Evolutionary conservation across 2,888 invertebrate species (phyloP).

Genomic region (Nymphalis c-album): DNA sequence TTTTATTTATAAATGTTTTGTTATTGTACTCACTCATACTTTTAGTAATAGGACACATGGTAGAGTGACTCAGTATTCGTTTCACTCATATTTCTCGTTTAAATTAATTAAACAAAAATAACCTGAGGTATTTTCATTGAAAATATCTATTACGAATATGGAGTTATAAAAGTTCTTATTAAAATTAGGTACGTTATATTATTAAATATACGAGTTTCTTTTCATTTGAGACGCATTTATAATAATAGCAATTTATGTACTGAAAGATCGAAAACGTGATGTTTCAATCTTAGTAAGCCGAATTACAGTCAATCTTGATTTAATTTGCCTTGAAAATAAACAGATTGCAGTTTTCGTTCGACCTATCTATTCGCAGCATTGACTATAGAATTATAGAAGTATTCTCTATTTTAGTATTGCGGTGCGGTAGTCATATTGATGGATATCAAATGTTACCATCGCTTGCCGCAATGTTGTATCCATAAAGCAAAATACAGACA

Average conservation of each 20-base stretch:
- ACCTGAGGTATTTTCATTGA: too few species aligned
- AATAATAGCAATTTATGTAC: not conserved
- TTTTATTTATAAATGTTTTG: not conserved
- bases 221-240: not conserved
- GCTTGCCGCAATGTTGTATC: slow-evolving; percentile 6
- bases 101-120: too few species aligned
- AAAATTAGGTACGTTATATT: too few species aligned
- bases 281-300: not conserved
- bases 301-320: not conserved
- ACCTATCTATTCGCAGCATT: slow-evolving; percentile 6
- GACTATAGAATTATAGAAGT: slow-evolving; percentile 13
- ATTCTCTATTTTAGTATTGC: slow-evolving; percentile 17
- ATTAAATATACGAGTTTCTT: not conserved
- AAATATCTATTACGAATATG: too few species aligned
- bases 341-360: slow-evolving; percentile 16
- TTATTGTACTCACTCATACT: too few species aligned
- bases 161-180: too few species aligned
- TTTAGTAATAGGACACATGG: too few species aligned
- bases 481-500: slow-evolving; percentile 4
- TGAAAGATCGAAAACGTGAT: not conserved
- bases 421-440: slow-evolving; percentile 19
- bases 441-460: slow-evolving; percentile 18
- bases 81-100: too few species aligned
- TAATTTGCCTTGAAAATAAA: slow-evolving; percentile 19
- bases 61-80: too few species aligned